Evolutionary conservation across 2,113 vertebrate genomes (phyloP), one percentile per base, ranked within the genome.

Genomic region (Phoxinus phoxinus): DNA sequence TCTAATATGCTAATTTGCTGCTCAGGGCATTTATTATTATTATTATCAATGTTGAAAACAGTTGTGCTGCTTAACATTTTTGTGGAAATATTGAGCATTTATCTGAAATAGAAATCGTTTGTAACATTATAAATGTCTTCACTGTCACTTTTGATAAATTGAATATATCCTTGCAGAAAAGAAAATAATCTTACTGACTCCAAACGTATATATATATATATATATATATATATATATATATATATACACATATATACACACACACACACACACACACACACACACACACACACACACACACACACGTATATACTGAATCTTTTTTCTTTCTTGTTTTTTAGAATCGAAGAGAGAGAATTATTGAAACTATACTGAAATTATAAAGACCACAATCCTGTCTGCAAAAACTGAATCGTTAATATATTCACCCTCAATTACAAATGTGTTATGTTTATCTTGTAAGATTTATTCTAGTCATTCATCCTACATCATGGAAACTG

Each of bases 401-500:
- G n/a, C 11, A 46, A 74, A 74, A 67, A 15, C 63, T 67, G 15
- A 67, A 67, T 32, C 0, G 61, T 65, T 67, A 27, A 46, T n/a
- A 74, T 74, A 32, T 53, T 53, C 13, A 27, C 27, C 30, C 19
- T n/a, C 15, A 6, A 10, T 51, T 6, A 41, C 9, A 41, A 51
- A 51, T 11, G 13, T 51, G 13, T 51, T 48, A 12, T 51, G 13
- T 41, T 41, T 41, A 41, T 41, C 44, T 12, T 21, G 67, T 67
- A 48, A 30, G 56, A 72, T 88, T 85, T 77, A 17, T 87, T 83
- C 58, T 48, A 67, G 58, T 59, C 17, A 82, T 84, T 82, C 85
- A 77, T 85, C 84, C 37, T 35, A 83, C 78, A 80, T 53, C 53
- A 83, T 73, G 67, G 79, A 71, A 81, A 86, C 72, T 78, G 72